Evolutionary conservation across 2,888 invertebrate species (phyloP).

Genomic region (Mesoligia furuncula): DNA sequence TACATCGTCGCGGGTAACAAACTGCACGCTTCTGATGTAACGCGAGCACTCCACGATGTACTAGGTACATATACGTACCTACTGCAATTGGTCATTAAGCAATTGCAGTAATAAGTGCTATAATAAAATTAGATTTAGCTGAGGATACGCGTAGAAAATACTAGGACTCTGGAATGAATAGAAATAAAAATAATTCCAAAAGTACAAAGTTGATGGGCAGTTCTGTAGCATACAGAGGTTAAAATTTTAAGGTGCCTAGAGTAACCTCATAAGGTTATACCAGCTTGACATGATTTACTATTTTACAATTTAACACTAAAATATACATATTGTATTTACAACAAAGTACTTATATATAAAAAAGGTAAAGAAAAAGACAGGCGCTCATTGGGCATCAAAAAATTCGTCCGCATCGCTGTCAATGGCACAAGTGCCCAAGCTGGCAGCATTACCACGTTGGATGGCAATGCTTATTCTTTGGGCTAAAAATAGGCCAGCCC

Average conservation of each 20-base stretch:
- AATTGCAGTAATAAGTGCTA: conserved; percentile 15
- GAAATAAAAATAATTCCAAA: neutral
- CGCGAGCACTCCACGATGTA: neutral
- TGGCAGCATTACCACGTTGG: no score
- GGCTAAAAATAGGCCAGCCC: no score
- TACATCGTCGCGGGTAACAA: neutral
- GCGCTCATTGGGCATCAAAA: no score
- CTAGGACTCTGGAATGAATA: neutral
- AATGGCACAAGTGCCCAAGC: no score
- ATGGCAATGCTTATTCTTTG: no score
- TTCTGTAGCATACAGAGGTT: neutral
- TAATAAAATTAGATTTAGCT: conserved; percentile 1
- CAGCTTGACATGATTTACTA: neutral
- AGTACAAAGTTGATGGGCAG: neutral
- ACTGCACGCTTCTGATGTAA: conserved; percentile 17
- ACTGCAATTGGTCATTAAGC: conserved; percentile 12
- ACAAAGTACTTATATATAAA: no score
- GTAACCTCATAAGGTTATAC: neutral
- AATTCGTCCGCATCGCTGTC: no score
- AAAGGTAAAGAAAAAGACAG: no score
- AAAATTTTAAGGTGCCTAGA: neutral
- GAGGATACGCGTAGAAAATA: neutral
- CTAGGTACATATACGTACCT: neutral
- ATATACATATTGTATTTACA: no score
- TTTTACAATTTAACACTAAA: no score